A percentile compares a stretch with the other conserved stretches of the same genome.
These are phyloP conservation scores for Strigamia crassipes DNA, from an alignment of 2,888 invertebrate genomes.

Conservation along the genomic window DNA sequence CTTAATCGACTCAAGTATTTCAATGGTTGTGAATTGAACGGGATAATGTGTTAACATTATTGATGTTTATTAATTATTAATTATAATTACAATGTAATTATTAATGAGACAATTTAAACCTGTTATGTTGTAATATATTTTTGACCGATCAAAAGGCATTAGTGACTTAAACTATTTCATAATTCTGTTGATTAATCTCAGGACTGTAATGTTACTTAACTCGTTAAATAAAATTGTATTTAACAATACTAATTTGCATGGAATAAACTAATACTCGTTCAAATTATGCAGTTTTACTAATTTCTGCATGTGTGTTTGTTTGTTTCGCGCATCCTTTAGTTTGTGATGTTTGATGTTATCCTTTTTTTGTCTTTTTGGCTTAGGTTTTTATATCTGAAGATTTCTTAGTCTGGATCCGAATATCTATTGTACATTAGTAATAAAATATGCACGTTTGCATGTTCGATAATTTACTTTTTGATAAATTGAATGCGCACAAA, in stretches of 20 bases:
- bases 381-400: constrained; percentile 7
- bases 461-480: background rate
- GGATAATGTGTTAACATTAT: background rate
- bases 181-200: background rate
- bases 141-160: background rate
- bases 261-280: background rate
- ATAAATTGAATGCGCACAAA: background rate
- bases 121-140: background rate
- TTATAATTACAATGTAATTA: background rate
- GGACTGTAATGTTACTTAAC: background rate
- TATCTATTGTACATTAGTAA: background rate
- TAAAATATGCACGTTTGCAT: background rate
- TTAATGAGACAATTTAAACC: no score
- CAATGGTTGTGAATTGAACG: constrained; percentile 7
- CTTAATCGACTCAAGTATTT: background rate
- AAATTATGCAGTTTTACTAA: background rate
- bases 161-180: background rate
- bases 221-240: background rate
- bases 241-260: background rate
- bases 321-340: background rate
- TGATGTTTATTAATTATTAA: background rate
- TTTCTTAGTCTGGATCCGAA: background rate
- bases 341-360: background rate
- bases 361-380: background rate
- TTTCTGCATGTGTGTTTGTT: background rate